Conservation (phyloP, 2,888 invertebrate species). For the Calameuta pallipes region DNA sequence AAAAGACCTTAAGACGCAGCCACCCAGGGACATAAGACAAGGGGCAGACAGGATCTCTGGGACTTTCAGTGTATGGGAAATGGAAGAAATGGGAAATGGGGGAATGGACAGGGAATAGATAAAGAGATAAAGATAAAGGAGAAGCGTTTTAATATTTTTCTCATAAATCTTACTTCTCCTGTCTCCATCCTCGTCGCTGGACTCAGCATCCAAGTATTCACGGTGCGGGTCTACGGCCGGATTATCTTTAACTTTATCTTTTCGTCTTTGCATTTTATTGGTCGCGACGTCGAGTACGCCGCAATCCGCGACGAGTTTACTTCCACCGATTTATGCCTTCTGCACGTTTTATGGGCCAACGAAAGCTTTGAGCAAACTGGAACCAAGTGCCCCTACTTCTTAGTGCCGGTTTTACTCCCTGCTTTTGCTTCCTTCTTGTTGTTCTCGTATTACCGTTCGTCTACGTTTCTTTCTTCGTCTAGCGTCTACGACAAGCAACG, state of each 20-base stretch:
- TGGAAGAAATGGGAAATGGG: not conserved
- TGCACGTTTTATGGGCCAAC: not conserved
- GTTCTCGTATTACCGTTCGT: not conserved
- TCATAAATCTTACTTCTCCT: conserved; percentile 49
- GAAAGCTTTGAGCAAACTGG: not conserved
- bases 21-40: not conserved
- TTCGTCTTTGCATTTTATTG: conserved; percentile 56
- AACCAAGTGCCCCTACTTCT: not conserved
- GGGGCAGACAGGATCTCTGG: no score
- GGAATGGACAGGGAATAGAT: conserved; percentile 1
- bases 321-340: not conserved
- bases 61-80: not conserved
- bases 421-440: not conserved
- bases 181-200: conserved; percentile 51
- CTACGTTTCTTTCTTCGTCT: not conserved
- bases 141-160: conserved; percentile 49
- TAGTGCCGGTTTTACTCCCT: not conserved
- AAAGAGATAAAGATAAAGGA: conserved; percentile 1
- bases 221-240: conserved; percentile 48
- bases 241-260: conserved; percentile 53
- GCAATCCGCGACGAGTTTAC: not conserved
- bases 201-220: conserved; percentile 61
- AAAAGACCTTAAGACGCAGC: not conserved
- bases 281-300: not conserved
- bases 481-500: not conserved